These are phyloP conservation scores for Pseudomyrmex cubaensis DNA, from an alignment of 1,140 invertebrate species.

Conservation along the genomic window DNA sequence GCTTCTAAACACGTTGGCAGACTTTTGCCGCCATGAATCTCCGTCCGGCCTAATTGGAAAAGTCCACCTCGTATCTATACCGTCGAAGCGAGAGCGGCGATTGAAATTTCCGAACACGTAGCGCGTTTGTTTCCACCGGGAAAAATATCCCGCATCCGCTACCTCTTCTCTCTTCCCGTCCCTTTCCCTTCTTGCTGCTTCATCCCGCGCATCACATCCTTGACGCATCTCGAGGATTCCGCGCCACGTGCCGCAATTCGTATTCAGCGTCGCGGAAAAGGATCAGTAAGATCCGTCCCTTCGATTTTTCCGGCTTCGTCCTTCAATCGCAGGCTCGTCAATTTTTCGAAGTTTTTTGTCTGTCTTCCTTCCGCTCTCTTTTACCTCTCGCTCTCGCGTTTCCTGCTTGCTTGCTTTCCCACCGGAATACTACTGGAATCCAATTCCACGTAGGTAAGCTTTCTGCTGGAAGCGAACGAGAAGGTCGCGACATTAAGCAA, in stretches of 20 bases:
- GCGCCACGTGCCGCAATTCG: conserved; percentile 68
- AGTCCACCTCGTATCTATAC: conserved; percentile 70
- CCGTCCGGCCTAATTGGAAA: conserved; percentile 80
- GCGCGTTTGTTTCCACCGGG: conserved; percentile 76
- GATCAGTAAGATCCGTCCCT: conserved; percentile 42
- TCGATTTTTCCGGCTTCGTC: not conserved
- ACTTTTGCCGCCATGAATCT: conserved; percentile 74
- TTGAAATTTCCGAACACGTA: conserved; percentile 80
- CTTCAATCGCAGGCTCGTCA: conserved; percentile 1
- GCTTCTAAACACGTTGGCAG: conserved; percentile 31
- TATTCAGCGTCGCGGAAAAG: conserved; percentile 56
- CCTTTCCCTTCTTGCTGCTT: not conserved
- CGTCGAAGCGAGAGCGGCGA: conserved; percentile 53
- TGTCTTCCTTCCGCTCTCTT: not conserved
- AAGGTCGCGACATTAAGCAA: conserved; percentile 47
- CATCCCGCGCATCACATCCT: conserved; percentile 14
- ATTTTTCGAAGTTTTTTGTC: conserved; percentile 17
- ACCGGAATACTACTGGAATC: conserved; percentile 31
- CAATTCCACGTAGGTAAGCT: conserved; percentile 40
- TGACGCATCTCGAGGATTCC: conserved; percentile 42
- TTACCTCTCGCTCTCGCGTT: not conserved
- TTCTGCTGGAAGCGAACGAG: conserved; percentile 6
- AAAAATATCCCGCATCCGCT: conserved; percentile 68
- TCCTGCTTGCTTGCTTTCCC: not conserved
- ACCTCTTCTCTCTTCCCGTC: not conserved